Evolutionary conservation across 2,888 invertebrate species (phyloP).

Genomic region (Meganola albula): DNA sequence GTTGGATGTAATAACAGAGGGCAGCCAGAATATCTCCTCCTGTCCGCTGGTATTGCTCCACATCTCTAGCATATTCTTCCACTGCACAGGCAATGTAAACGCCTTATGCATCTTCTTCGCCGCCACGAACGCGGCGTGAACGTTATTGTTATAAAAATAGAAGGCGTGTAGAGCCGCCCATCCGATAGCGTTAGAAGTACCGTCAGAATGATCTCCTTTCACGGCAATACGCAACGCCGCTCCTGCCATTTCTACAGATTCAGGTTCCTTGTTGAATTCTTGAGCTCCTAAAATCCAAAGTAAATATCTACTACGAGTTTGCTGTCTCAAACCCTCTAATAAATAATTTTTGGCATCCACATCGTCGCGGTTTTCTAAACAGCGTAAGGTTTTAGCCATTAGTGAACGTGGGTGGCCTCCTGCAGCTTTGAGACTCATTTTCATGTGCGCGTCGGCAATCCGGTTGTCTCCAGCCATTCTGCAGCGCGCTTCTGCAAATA

Average conservation of each 20-base stretch:
- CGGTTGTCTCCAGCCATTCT: constrained; percentile 49
- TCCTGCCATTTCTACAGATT: constrained; percentile 33
- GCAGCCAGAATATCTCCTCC: constrained; percentile 62
- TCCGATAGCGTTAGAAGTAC: constrained; percentile 56
- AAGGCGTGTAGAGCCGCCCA: constrained; percentile 64
- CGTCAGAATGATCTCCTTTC: constrained; percentile 57
- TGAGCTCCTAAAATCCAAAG: constrained; percentile 58
- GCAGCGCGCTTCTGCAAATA: constrained; percentile 45
- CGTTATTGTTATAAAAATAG: constrained; percentile 43
- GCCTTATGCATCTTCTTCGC: constrained; percentile 61
- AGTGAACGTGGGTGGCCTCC: constrained; percentile 45
- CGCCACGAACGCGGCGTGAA: constrained; percentile 51
- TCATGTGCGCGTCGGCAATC: constrained; percentile 42
- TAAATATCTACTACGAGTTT: constrained; percentile 52
- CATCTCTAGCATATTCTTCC: constrained; percentile 47
- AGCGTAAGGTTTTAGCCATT: constrained; percentile 48
- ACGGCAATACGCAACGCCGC: constrained; percentile 60
- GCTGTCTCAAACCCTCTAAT: constrained; percentile 40
- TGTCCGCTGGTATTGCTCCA: constrained; percentile 60
- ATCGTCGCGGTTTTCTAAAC: constrained; percentile 48
- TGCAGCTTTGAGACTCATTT: constrained; percentile 37
- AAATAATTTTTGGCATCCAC: constrained; percentile 45
- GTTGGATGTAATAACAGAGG: constrained; percentile 33
- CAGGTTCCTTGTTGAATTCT: constrained; percentile 46
- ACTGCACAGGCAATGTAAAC: constrained; percentile 49